These are phyloP conservation scores for Meteorus cinctellus DNA, from an alignment of 2,888 invertebrate species.

Conservation along the genomic window DNA sequence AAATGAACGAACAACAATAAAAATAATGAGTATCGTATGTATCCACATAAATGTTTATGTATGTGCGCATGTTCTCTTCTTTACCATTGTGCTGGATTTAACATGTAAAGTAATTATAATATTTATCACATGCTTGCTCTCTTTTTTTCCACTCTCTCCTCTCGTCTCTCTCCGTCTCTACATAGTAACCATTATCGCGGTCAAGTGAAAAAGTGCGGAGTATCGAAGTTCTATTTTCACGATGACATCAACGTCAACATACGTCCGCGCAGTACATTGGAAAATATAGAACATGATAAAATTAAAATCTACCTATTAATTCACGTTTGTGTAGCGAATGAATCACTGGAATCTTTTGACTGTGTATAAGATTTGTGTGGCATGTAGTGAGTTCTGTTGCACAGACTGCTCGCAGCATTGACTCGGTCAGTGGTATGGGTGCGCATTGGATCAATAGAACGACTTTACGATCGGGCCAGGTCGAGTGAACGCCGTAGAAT, in stretches of 20 bases:
- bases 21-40: constrained; percentile 53
- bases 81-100: constrained; percentile 1
- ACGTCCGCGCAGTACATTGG: not conserved
- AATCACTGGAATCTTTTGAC: not conserved
- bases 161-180: not conserved
- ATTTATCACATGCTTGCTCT: constrained; percentile 4
- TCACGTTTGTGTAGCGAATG: not conserved
- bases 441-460: constrained; percentile 59
- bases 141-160: not conserved
- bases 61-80: not conserved
- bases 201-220: constrained; percentile 13
- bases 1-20: constrained; percentile 70
- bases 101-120: constrained; percentile 18
- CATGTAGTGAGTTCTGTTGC: not conserved
- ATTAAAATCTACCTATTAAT: not conserved
- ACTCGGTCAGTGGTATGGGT: constrained; percentile 44
- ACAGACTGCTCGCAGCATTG: not conserved
- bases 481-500: constrained; percentile 18
- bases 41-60: not conserved
- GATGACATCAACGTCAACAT: constrained; percentile 14
- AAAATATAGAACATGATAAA: not conserved
- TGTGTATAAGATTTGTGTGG: not conserved
- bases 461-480: constrained; percentile 24
- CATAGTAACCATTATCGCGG: not conserved
- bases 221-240: constrained; percentile 1